Evolutionary conservation across 2,888 invertebrate species (phyloP), one percentile per base, ranked within the genome.

Genomic region (Ochropacha duplaris): DNA sequence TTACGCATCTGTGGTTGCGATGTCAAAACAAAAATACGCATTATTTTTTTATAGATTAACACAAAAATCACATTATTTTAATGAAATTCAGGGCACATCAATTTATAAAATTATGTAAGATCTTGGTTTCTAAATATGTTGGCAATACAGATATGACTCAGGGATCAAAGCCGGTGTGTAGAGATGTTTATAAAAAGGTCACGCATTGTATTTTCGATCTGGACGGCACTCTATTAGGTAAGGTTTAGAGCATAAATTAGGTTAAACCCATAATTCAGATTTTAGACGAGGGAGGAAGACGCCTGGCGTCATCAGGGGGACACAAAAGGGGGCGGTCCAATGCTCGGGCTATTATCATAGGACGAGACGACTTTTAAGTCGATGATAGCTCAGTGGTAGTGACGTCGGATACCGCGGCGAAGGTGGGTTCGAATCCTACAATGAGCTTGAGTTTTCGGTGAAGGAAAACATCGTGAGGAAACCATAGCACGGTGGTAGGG

Each of bases 141-240:
- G 16, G n/a, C 19, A 19, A 6, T 8, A n/a, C n/a, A 1, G 28
- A 24, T 1, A 52, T 52, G 52, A 52, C 31, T 14, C 22, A 31
- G 5, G 31, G 31, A 1, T 31, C 19, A 1, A 51, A 51, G 14
- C 28, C 19, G 2, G 5, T 52, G 4, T 52, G 12, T 22, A 52
- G 14, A 11, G 34, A 52, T 14, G 1, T 19, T 5, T 52, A 8
- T 34, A 19, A n/a, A 22, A 81, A 74, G 57, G 86, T 86, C 0
- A 86, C 88, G 0, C 89, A 89, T 57, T 88, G 89, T 31, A 54
- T 88, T 5, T 88, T 89, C 24, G 89, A 89, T 61, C 59, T 89
- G 71, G 89, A 89, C 57, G 89, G 89, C 0, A 89, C 88, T 0
- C 64, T 89, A n/a, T 66, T 89, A 2, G 83, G 88, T 87, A 63